phyloP scores from a whole-genome alignment of 2,888 invertebrate genomes.

The Acleris sparsana region DNA sequence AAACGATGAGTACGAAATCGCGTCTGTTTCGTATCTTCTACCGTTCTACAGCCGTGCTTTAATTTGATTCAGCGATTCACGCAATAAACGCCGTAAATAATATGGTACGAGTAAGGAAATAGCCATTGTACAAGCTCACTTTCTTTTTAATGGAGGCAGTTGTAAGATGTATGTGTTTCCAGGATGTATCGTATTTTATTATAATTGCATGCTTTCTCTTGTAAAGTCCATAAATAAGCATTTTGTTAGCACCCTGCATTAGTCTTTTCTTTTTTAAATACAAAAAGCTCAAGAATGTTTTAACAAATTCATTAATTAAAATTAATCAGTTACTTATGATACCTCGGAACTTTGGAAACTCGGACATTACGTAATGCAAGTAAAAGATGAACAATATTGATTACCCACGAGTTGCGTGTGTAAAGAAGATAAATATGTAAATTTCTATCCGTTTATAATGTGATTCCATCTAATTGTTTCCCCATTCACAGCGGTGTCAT shows the following conservation, averaged over 20 bases:
- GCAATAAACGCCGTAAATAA: slow-evolving; percentile 8
- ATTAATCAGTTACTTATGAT: too few relatives aligned
- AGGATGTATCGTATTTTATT: not conserved
- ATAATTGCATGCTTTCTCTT: too few relatives aligned
- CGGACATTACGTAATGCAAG: too few relatives aligned
- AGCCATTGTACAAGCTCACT: slow-evolving; percentile 7
- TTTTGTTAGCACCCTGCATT: too few relatives aligned
- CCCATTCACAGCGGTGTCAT: slow-evolving; percentile 15
- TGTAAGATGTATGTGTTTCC: not conserved
- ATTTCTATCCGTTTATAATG: slow-evolving; percentile 10
- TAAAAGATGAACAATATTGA: slow-evolving; percentile 1
- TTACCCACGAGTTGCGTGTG: slow-evolving; percentile 14
- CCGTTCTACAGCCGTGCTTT: not conserved
- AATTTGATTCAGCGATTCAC: not conserved
- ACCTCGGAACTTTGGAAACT: too few relatives aligned
- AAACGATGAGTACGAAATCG: too few relatives aligned
- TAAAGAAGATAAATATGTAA: slow-evolving; percentile 20
- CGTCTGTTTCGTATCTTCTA: not conserved
- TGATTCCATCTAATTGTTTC: slow-evolving; percentile 25
- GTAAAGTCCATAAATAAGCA: too few relatives aligned
- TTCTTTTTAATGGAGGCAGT: slow-evolving; percentile 20
- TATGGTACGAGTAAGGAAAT: slow-evolving; percentile 12
- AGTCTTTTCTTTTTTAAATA: too few relatives aligned
- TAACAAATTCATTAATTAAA: too few relatives aligned
- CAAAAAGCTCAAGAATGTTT: too few relatives aligned